Evolutionary conservation across 2,113 vertebrate species (phyloP), one percentile per base, ranked within the genome.

Genomic region (Lamprologus speciosus): DNA sequence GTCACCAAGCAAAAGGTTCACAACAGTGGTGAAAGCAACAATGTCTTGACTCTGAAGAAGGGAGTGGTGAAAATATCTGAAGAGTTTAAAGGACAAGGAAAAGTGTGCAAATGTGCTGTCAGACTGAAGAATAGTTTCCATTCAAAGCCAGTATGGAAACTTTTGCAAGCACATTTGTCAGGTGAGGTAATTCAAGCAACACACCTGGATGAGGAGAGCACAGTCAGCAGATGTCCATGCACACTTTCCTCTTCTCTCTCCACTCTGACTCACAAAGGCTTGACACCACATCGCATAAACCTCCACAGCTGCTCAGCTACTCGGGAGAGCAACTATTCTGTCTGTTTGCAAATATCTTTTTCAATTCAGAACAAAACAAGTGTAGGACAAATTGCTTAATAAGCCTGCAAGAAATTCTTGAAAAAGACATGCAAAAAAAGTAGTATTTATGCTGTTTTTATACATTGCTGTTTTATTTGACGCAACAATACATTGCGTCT

Each of bases 161-260:
- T 13, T 78, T 63, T 63, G 1, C 45, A 5, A 33, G 10, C 26
- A 3, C 73, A 47, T 26, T 35, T 45, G 78, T 51, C 26, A 60
- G 35, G 23, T 19, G 33, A 19, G 57, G 23, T 85, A 83, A 91
- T 88, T 91, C 58, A 90, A 31, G 16, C 79, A n/a, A 2, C 13
- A 65, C 91, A 94, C 88, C 91, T 94, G 94, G 68, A 78, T 19
- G 81, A 82, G 81, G 79, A 53, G 85, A 80, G 42, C 2, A 51
- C 78, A 83, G 45, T 60, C 83, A 63, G 81, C 33, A 81, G 68
- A 86, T 85, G 68, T 87, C 21, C 23, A 8, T 37, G 19, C 31
- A 79, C 84, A 78, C 16, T 63, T 55, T 68, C 31, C 57, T 8
- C 60, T 75, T 65, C 33, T 37, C 40, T 40, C 87, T 58, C 28